Base-by-base conservation (phyloP, 92 coral and sea anemone genomes). In the Zoanthus sansibaricus region DNA sequence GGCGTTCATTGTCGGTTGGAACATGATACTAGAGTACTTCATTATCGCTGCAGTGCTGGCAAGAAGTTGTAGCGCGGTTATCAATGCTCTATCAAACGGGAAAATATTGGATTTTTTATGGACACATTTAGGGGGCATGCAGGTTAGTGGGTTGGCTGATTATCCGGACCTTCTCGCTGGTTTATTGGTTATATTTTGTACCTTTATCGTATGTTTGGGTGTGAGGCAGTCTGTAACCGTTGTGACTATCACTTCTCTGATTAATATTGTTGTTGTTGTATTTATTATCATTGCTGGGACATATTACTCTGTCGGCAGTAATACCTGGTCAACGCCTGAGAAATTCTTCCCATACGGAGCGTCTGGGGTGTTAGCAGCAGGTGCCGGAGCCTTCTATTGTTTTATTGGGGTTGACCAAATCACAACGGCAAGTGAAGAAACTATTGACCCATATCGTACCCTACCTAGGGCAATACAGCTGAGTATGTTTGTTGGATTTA, bases 1-100 rank as follows among this genome's bases (percentile, higher is more conserved):
- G 91, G 98, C 98, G 2, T 96, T 96, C 79, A 68, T 96, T 69
- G 91, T 93, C 58, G 98, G 98, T 14, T 94, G 98, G 98, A 93
- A 91, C 58, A 91, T 96, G 79, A 89, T 96, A 83, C 88, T 95
- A 16, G 98, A 96, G 75, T 96, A 94, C 80, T 59, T 94, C 59
- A 95, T 96, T 72, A 91, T 79, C 3, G 90, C 89, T 3, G 96
- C 98, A 7, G 88, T 90, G 14, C 30, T 91, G 18, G 92, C 98
- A 51, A 83, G 98, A 66, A 94, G 98, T 1, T 89, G 91, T 17
- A 94, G 98, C 83, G 98, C 71, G 48, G n/a, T 94, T 73, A 88
- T 96, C 67, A 85, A 96, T 78, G 87, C 95, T 30, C 70, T 96
- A 54, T 79, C 92, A 17, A 91, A 90, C 58, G 95, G 92, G 47